Evolutionary conservation across 2,113 vertebrate genomes (phyloP).

Genomic region (Melierax canorus): DNA sequence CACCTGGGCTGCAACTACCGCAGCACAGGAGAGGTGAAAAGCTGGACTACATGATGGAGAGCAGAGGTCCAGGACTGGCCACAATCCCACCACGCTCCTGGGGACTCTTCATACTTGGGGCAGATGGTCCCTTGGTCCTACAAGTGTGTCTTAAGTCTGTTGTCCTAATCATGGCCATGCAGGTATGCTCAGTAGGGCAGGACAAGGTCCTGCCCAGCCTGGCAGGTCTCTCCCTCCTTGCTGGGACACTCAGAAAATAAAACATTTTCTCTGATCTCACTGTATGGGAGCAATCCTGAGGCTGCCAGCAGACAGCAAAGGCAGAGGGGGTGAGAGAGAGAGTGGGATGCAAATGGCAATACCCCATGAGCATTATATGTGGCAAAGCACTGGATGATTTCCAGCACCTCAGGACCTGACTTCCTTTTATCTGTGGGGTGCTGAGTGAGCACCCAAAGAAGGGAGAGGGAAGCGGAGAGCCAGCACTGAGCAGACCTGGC

Average conservation of each 20-base stretch:
- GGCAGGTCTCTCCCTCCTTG: background rate
- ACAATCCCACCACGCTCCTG: background rate
- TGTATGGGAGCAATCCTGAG: background rate
- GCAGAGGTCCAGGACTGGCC: background rate
- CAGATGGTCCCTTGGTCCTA: background rate
- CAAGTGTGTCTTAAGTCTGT: background rate
- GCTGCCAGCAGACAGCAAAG: background rate
- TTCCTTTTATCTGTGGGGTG: background rate
- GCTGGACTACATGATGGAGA: background rate
- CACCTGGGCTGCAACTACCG: background rate
- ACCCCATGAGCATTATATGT: accelerated
- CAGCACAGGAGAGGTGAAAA: background rate
- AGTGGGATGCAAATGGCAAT: accelerated
- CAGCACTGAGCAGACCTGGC: background rate
- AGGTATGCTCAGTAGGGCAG: background rate
- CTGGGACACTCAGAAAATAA: background rate
- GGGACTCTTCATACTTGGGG: too few relatives aligned
- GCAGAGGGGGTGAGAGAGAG: background rate
- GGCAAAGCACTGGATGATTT: background rate
- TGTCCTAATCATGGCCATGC: background rate
- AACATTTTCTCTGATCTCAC: background rate
- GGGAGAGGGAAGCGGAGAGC: background rate
- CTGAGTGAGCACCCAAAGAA: background rate
- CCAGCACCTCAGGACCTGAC: background rate
- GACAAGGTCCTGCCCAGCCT: background rate